Evolutionary conservation across 1,140 invertebrate species (phyloP).

Genomic region (Vanessa tameamea): DNA sequence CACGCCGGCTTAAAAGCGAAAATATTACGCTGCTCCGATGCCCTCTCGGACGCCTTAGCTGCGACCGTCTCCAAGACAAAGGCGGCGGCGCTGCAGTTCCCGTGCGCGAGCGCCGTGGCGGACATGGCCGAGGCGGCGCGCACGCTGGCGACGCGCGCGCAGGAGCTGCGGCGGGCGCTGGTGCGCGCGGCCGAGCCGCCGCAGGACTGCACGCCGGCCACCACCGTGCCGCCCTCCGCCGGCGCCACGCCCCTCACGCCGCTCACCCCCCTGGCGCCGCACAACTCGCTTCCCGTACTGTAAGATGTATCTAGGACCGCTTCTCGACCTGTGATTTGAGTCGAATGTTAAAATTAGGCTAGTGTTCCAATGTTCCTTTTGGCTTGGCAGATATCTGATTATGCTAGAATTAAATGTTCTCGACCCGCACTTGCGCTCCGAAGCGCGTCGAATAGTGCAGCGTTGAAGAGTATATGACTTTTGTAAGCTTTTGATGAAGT

Average conservation of each 20-base stretch:
- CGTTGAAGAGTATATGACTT: background rate
- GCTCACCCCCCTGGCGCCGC: slow-evolving; percentile 52
- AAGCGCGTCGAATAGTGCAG: background rate
- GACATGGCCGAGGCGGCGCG: slow-evolving; percentile 95
- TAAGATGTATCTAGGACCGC: slow-evolving; percentile 35
- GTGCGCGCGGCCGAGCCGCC: slow-evolving; percentile 66
- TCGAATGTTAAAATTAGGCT: slow-evolving; percentile 10
- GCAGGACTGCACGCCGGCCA: slow-evolving; percentile 54
- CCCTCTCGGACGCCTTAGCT: slow-evolving; percentile 91
- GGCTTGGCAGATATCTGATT: slow-evolving; percentile 26
- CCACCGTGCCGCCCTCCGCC: slow-evolving; percentile 58
- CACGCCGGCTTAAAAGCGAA: slow-evolving; percentile 87
- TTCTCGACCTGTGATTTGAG: slow-evolving; percentile 3
- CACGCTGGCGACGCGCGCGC: slow-evolving; percentile 56
- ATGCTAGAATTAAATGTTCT: slow-evolving; percentile 16
- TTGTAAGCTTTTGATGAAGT: slow-evolving; percentile 9
- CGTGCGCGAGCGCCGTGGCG: slow-evolving; percentile 92
- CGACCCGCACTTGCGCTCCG: background rate
- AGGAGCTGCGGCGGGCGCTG: slow-evolving; percentile 59
- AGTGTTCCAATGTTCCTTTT: slow-evolving; percentile 27
- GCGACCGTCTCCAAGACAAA: slow-evolving; percentile 93
- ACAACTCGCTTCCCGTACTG: slow-evolving; percentile 53
- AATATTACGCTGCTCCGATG: slow-evolving; percentile 90
- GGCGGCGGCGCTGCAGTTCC: slow-evolving; percentile 93
- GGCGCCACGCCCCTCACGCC: slow-evolving; percentile 63